Evolutionary conservation across 2,888 invertebrate species (phyloP).

Genomic region (Lamellibrachia columna): DNA sequence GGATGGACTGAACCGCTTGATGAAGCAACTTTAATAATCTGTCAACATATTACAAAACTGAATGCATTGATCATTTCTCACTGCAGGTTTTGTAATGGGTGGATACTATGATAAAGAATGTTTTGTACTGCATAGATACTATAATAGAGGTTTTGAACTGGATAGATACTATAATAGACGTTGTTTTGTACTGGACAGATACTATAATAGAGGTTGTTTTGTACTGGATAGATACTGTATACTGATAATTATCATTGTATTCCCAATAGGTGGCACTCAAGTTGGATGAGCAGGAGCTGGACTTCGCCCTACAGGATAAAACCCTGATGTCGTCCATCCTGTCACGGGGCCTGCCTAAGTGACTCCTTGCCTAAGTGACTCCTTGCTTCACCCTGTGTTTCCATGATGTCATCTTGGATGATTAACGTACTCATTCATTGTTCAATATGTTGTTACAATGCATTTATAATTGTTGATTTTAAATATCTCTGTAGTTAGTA

Average conservation of each 20-base stretch:
- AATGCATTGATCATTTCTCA: neutral
- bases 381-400: neutral
- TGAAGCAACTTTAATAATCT: too few species aligned
- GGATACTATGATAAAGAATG: neutral
- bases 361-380: neutral
- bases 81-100: neutral
- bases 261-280: slow-evolving; percentile 77
- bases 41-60: too few species aligned
- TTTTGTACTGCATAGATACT: neutral
- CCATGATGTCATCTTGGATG: neutral
- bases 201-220: neutral
- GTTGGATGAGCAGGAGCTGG: slow-evolving; percentile 86
- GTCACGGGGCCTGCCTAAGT: slow-evolving; percentile 69
- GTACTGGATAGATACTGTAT: neutral
- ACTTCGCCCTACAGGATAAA: slow-evolving; percentile 81
- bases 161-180: neutral
- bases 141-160: neutral
- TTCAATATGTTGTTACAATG: neutral
- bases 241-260: slow-evolving; percentile 63
- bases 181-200: neutral
- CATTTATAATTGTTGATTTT: slow-evolving; percentile 16
- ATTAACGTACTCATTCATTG: neutral
- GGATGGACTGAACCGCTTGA: too few species aligned
- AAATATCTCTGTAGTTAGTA: neutral
- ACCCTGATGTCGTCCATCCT: slow-evolving; percentile 83